These are phyloP conservation scores for Nephrotoma appendiculata DNA, from an alignment of 2,888 invertebrate genomes.

Conservation along the genomic window DNA sequence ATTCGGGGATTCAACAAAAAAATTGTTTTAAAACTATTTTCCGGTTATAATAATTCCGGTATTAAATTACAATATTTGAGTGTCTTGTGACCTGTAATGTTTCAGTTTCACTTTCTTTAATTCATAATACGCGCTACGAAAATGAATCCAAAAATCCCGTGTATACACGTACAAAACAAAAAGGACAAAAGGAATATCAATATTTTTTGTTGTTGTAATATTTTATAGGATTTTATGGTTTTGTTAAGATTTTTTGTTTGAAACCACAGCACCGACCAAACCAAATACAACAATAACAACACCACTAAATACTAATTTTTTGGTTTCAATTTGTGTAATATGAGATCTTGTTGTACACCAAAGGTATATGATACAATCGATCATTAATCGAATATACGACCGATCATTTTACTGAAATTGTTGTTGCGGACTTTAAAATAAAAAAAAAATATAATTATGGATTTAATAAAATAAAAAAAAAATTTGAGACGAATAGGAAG, in stretches of 20 bases:
- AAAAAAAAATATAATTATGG: neutral
- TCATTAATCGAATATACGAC: neutral
- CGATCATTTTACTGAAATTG: neutral
- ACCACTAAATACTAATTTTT: neutral
- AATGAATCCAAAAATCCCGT: neutral
- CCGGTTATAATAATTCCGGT: constrained; percentile 3
- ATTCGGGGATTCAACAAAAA: neutral
- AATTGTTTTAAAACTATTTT: neutral
- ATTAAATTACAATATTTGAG: neutral
- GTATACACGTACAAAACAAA: neutral
- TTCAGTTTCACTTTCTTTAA: neutral
- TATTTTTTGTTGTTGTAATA: neutral
- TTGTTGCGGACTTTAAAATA: neutral
- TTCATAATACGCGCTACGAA: neutral
- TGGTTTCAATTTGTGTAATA: neutral
- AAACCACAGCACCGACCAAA: too few relatives aligned
- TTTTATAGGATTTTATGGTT: neutral
- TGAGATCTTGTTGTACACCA: neutral
- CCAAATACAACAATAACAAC: neutral
- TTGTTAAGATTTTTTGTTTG: neutral
- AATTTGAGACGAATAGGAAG: neutral
- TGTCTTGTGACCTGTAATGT: constrained; percentile 1
- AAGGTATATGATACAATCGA: neutral
- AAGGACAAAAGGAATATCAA: neutral
- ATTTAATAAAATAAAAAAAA: neutral